phyloP scores from a whole-genome alignment of 2,888 invertebrate species.

The Aromia moschata region DNA sequence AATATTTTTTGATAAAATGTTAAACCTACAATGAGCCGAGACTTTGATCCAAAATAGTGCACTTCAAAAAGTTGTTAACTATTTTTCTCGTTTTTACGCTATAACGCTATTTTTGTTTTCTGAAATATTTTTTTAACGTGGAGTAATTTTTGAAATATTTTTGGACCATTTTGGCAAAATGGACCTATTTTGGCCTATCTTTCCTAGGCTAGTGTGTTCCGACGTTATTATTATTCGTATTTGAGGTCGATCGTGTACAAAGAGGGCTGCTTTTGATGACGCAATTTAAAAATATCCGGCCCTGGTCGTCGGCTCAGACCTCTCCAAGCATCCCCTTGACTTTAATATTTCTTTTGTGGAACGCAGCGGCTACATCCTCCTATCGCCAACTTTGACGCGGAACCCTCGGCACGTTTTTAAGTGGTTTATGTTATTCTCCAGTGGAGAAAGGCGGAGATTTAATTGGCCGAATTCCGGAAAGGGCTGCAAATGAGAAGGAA shows the following conservation, averaged over 20 bases:
- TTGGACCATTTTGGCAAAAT: too few species aligned
- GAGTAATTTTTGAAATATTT: too few species aligned
- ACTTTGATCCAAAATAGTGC: too few species aligned
- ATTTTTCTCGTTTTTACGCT: too few species aligned
- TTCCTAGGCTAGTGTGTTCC: too few species aligned
- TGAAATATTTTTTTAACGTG: too few species aligned
- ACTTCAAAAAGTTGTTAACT: too few species aligned
- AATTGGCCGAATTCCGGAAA: constrained; percentile 27
- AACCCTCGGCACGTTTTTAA: constrained; percentile 26
- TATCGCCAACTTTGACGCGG: constrained; percentile 22
- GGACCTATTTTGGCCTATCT: too few species aligned
- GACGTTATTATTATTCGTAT: constrained; percentile 17
- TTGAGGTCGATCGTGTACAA: constrained; percentile 40
- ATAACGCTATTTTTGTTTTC: too few species aligned
- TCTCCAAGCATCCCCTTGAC: constrained; percentile 34
- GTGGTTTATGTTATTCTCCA: constrained; percentile 21
- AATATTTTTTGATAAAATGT: too few species aligned
- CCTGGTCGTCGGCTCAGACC: constrained; percentile 31
- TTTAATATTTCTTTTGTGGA: constrained; percentile 29
- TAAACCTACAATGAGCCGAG: too few species aligned
- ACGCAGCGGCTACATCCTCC: constrained; percentile 20
- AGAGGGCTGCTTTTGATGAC: constrained; percentile 40
- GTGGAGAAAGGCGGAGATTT: constrained; percentile 21
- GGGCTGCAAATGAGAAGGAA: constrained; percentile 24
- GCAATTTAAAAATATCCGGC: constrained; percentile 42